Conservation (phyloP, 1,140 invertebrate genomes). For the Pectinophora gossypiella region DNA sequence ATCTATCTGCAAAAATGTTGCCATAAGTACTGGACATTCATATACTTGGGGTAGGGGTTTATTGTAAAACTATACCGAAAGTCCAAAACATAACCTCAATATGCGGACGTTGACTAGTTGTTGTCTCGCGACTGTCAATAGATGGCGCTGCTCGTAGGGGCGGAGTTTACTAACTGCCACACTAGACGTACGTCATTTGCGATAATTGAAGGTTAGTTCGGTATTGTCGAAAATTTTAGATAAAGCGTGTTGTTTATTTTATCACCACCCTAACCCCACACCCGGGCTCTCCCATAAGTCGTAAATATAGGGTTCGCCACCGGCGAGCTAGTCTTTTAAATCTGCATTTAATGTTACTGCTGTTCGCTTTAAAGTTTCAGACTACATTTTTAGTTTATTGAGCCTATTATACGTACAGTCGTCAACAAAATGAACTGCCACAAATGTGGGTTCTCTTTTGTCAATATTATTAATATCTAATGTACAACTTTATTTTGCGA, state of each 20-base stretch:
- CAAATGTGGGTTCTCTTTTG: too few species aligned
- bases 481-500: too few species aligned
- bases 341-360: constrained; percentile 11
- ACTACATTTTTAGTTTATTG: too few species aligned
- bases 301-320: constrained; percentile 12
- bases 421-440: too few species aligned
- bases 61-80: too few species aligned
- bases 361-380: too few species aligned
- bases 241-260: constrained; percentile 27
- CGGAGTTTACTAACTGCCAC: constrained; percentile 32
- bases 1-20: neutral
- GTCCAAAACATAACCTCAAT: constrained; percentile 46
- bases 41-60: too few species aligned
- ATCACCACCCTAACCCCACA: neutral
- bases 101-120: constrained; percentile 13
- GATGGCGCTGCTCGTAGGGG: constrained; percentile 45
- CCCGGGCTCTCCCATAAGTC: constrained; percentile 1
- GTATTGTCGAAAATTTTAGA: constrained; percentile 32
- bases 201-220: constrained; percentile 31
- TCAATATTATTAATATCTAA: too few species aligned
- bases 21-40: too few species aligned
- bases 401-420: too few species aligned
- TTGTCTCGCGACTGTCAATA: constrained; percentile 18
- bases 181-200: constrained; percentile 27
- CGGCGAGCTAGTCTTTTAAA: constrained; percentile 13